These are phyloP conservation scores for Xerus inauris DNA, from an alignment of 2,113 vertebrate genomes.

Conservation along the genomic window DNA sequence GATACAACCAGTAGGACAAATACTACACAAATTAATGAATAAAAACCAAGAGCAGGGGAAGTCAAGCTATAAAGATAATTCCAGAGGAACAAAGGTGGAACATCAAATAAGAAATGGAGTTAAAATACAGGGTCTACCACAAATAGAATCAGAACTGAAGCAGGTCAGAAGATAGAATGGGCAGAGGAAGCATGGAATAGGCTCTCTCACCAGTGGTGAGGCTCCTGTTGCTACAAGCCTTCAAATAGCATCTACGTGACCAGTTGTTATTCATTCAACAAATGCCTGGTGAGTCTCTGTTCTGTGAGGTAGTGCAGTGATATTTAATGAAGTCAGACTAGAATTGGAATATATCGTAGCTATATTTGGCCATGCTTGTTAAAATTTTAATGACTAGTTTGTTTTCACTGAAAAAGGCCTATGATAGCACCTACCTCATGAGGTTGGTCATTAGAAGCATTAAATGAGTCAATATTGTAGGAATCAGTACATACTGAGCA, in stretches of 20 bases:
- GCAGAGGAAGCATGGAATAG: neutral
- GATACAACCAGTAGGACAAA: neutral
- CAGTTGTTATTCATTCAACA: neutral
- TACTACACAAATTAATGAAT: neutral
- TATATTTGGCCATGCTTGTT: neutral
- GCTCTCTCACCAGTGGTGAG: neutral
- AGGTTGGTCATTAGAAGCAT: neutral
- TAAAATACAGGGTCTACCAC: neutral
- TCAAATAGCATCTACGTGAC: neutral
- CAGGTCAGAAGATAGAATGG: neutral
- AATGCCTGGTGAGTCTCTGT: neutral
- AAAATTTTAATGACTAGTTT: neutral
- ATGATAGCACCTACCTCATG: neutral
- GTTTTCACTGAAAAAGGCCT: neutral
- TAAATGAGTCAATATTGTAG: neutral
- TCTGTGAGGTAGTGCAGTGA: neutral
- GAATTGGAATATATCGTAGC: neutral
- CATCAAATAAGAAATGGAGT: neutral
- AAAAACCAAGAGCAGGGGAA: neutral
- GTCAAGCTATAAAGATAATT: neutral
- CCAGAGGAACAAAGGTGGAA: neutral
- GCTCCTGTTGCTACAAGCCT: neutral
- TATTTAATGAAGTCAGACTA: neutral
- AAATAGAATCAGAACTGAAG: neutral
- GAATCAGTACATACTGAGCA: neutral